A percentile compares a stretch with the other conserved stretches of the same genome.
Conservation (phyloP, 2,113 vertebrate species). For the Scatophagus argus region DNA sequence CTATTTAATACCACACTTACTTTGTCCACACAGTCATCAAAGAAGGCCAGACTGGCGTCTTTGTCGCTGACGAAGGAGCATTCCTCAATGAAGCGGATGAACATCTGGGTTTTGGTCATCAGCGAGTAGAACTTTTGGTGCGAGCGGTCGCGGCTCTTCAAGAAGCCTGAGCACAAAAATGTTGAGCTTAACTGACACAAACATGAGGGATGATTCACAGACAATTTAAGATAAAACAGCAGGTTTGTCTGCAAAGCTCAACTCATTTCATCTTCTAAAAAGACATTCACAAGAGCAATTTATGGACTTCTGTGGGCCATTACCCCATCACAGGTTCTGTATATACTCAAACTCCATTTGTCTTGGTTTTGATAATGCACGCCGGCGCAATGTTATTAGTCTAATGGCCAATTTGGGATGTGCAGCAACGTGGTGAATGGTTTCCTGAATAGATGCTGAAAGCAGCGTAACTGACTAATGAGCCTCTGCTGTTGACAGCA, state of each 20-base stretch:
- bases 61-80: slow-evolving; percentile 99
- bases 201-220: background rate
- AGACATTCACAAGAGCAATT: background rate
- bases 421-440: slow-evolving; percentile 19
- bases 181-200: background rate
- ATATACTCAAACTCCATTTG: slow-evolving; percentile 20
- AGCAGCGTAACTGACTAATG: slow-evolving; percentile 47
- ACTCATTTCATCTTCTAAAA: slow-evolving; percentile 7
- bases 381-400: slow-evolving; percentile 45
- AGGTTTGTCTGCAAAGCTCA: background rate
- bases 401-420: slow-evolving; percentile 52
- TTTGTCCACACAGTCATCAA: slow-evolving; percentile 99
- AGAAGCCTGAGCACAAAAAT: slow-evolving; percentile 86
- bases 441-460: slow-evolving; percentile 53
- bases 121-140: slow-evolving; percentile 98
- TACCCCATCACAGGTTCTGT: background rate
- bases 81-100: slow-evolving; percentile 98
- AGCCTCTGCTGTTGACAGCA: slow-evolving; percentile 20
- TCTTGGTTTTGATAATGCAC: slow-evolving; percentile 44
- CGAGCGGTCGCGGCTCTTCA: slow-evolving; percentile 96
- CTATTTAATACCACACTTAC: slow-evolving; percentile 74
- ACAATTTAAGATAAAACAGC: background rate
- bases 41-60: slow-evolving; percentile 97
- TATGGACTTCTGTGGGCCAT: slow-evolving; percentile 6
- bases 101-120: slow-evolving; percentile 99